Conservation (phyloP, 2,797 vertebrate species). For the Pempheris klunzingeri region DNA sequence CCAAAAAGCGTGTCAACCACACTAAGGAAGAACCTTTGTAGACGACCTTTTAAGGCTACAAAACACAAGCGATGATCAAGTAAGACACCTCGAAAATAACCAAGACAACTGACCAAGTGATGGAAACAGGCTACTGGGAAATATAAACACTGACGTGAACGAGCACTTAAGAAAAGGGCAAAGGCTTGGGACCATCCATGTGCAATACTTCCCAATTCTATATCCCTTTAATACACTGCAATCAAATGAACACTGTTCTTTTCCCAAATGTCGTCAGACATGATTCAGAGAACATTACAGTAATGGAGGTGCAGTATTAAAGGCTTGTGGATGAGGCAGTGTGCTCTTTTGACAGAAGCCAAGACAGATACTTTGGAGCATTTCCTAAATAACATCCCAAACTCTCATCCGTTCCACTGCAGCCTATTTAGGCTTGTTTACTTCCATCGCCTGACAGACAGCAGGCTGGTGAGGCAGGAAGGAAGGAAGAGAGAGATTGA, state of each 20-base stretch:
- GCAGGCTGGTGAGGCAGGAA: conserved; percentile 31
- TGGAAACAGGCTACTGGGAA: conserved; percentile 26
- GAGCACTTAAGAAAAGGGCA: conserved; percentile 13
- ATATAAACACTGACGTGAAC: conserved; percentile 5
- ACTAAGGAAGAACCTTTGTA: neutral
- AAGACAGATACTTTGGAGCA: neutral
- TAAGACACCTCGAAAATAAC: conserved; percentile 10
- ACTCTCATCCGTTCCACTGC: conserved; percentile 30
- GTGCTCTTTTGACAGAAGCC: conserved; percentile 10
- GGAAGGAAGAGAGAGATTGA: conserved; percentile 35
- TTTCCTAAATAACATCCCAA: conserved; percentile 36
- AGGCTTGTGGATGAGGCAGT: conserved; percentile 1
- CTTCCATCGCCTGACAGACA: conserved; percentile 36
- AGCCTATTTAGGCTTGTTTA: conserved; percentile 44
- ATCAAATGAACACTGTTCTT: conserved; percentile 20
- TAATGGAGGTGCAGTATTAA: conserved; percentile 22
- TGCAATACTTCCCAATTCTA: conserved; percentile 13
- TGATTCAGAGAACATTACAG: conserved; percentile 16
- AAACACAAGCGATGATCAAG: neutral
- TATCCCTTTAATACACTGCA: conserved; percentile 34
- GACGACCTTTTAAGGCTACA: neutral
- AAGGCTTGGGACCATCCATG: conserved; percentile 23
- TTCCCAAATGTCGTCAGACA: conserved; percentile 28
- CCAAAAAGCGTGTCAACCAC: neutral
- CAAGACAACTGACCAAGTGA: conserved; percentile 22